phyloP scores from a whole-genome alignment of 2,113 vertebrate species.

The Merops nubicus region DNA sequence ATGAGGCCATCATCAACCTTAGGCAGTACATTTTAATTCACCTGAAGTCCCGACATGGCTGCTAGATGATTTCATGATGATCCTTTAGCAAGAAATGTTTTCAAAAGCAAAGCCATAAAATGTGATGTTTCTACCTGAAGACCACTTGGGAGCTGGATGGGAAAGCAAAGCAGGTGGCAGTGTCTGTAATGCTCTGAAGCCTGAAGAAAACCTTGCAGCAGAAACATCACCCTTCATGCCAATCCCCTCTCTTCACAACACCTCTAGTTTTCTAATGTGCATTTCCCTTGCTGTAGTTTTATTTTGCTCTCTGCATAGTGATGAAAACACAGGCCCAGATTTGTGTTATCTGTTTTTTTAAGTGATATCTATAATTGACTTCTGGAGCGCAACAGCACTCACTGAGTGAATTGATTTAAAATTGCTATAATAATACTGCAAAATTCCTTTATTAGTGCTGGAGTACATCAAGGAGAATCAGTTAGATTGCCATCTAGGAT shows the following conservation, averaged over 20 bases:
- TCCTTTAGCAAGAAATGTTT: background rate
- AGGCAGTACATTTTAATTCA: constrained; percentile 1
- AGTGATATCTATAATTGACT: constrained; percentile 49
- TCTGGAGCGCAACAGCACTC: background rate
- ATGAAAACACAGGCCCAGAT: background rate
- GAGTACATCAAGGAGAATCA: constrained; percentile 46
- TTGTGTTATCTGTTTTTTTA: background rate
- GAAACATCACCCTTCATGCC: background rate
- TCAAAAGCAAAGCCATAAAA: background rate
- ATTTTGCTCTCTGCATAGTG: background rate
- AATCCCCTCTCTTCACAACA: background rate
- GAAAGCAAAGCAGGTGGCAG: constrained; percentile 1
- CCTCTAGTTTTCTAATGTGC: background rate
- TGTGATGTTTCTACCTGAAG: background rate
- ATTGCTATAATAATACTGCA: constrained; percentile 58
- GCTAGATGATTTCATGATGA: background rate
- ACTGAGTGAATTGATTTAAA: constrained; percentile 44
- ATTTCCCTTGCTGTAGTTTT: background rate
- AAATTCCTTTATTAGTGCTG: constrained; percentile 54
- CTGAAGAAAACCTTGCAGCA: constrained; percentile 19
- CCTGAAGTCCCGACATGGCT: background rate
- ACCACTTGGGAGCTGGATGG: background rate
- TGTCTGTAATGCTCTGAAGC: background rate
- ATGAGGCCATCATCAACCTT: constrained; percentile 15
- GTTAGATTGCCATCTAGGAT: constrained; percentile 54